These are phyloP conservation scores for Lithobates sylvaticus DNA, from an alignment of 2,797 vertebrate genomes.

Conservation along the genomic window DNA sequence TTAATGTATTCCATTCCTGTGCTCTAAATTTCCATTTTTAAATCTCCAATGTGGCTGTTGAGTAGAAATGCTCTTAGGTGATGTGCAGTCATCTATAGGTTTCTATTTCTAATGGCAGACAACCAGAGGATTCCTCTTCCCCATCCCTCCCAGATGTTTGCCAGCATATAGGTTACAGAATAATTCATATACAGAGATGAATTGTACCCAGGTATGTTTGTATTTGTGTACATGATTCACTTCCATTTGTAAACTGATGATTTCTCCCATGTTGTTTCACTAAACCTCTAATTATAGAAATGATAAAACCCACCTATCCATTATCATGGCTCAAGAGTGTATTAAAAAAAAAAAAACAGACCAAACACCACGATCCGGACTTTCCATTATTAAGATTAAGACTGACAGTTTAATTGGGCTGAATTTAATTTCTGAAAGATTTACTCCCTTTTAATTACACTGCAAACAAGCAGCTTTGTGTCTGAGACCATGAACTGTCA, in stretches of 20 bases:
- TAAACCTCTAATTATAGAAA: slow-evolving; percentile 39
- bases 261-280: not conserved
- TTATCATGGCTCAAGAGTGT: slow-evolving; percentile 35
- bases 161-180: not conserved
- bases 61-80: not conserved
- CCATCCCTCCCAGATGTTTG: no score
- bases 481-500: slow-evolving; percentile 27
- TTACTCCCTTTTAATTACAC: slow-evolving; percentile 47
- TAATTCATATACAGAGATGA: not conserved
- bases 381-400: slow-evolving; percentile 51
- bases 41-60: no score
- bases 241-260: not conserved
- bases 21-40: not conserved
- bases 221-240: not conserved
- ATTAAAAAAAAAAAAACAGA: slow-evolving; percentile 12
- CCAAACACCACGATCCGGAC: slow-evolving; percentile 4
- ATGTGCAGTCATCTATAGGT: not conserved
- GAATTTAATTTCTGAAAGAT: slow-evolving; percentile 51
- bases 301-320: slow-evolving; percentile 28
- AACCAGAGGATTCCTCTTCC: not conserved
- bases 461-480: slow-evolving; percentile 48
- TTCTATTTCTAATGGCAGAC: no score
- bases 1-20: not conserved
- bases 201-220: not conserved
- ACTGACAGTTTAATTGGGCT: slow-evolving; percentile 52